Conservation (phyloP, 2,888 invertebrate species). For the Sclerodermus sp. region DNA sequence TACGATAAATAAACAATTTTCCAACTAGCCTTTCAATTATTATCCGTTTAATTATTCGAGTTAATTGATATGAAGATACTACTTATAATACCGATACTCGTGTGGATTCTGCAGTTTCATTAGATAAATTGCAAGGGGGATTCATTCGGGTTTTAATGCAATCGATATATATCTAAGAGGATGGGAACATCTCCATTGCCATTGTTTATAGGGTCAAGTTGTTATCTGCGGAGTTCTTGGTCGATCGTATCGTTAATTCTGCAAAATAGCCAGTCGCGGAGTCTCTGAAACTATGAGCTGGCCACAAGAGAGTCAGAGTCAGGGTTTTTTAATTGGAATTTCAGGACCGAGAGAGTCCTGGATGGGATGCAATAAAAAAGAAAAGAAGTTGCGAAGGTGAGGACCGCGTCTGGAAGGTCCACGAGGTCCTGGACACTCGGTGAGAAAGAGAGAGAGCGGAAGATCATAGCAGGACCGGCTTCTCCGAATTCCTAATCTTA, state of each 20-base stretch:
- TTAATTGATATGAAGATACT: no score
- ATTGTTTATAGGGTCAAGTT: no score
- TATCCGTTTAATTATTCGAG: no score
- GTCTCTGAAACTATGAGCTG: constrained; percentile 7
- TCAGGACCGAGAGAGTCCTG: constrained; percentile 15
- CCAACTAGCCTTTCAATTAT: no score
- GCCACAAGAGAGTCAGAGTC: constrained; percentile 6
- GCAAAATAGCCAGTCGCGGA: constrained; percentile 6
- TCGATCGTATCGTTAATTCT: not conserved
- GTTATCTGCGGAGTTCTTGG: no score
- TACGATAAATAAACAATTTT: no score
- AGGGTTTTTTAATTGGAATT: constrained; percentile 45
- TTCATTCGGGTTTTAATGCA: no score
- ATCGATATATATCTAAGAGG: no score
- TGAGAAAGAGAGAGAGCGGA: not conserved
- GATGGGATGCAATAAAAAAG: constrained; percentile 5
- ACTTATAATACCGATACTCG: no score
- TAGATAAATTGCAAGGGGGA: no score
- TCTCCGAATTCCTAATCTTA: constrained; percentile 54
- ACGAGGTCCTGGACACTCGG: not conserved
- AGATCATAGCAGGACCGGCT: constrained; percentile 19
- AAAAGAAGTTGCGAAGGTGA: constrained; percentile 17
- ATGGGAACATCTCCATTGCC: no score
- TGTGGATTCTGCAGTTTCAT: no score
- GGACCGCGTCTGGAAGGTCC: not conserved